These are phyloP conservation scores for Cynaeus angustus DNA, from an alignment of 2,888 invertebrate genomes.

Conservation along the genomic window DNA sequence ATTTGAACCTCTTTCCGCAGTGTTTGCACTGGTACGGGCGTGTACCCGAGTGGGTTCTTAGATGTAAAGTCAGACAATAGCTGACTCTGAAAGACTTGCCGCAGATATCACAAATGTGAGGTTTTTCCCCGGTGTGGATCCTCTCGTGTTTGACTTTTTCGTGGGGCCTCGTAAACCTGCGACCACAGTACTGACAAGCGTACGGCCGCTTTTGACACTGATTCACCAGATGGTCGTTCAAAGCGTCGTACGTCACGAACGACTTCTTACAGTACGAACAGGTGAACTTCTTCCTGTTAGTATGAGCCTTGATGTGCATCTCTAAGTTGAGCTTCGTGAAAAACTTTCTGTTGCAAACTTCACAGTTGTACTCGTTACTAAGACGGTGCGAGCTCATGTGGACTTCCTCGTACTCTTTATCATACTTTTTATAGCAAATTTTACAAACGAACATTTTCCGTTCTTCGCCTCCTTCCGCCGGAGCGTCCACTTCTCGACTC, in stretches of 20 bases:
- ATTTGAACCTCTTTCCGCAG: conserved; percentile 84
- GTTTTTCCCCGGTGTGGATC: conserved; percentile 88
- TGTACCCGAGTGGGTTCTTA: conserved; percentile 86
- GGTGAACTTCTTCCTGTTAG: conserved; percentile 72
- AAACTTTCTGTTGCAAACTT: conserved; percentile 83
- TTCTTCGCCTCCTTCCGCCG: conserved; percentile 65
- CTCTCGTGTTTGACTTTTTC: conserved; percentile 90
- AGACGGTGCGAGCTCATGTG: conserved; percentile 81
- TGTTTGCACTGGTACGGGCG: conserved; percentile 84
- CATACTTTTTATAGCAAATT: conserved; percentile 74
- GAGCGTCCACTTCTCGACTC: conserved; percentile 73
- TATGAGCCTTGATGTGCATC: conserved; percentile 85
- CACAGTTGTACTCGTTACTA: conserved; percentile 76
- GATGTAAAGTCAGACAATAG: conserved; percentile 85
- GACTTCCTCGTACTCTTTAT: conserved; percentile 74
- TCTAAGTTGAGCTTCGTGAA: conserved; percentile 77
- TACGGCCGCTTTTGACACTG: conserved; percentile 74
- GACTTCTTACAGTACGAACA: conserved; percentile 70
- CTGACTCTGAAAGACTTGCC: conserved; percentile 87
- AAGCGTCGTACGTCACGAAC: conserved; percentile 64
- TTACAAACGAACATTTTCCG: conserved; percentile 65
- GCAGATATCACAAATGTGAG: conserved; percentile 85
- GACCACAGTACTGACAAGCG: conserved; percentile 82
- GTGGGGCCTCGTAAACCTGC: conserved; percentile 83
- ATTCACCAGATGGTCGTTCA: conserved; percentile 65